Evolutionary conservation across 2,797 vertebrate species (phyloP), one percentile per base, ranked within the genome.

Genomic region (Sebastes steindachneri): DNA sequence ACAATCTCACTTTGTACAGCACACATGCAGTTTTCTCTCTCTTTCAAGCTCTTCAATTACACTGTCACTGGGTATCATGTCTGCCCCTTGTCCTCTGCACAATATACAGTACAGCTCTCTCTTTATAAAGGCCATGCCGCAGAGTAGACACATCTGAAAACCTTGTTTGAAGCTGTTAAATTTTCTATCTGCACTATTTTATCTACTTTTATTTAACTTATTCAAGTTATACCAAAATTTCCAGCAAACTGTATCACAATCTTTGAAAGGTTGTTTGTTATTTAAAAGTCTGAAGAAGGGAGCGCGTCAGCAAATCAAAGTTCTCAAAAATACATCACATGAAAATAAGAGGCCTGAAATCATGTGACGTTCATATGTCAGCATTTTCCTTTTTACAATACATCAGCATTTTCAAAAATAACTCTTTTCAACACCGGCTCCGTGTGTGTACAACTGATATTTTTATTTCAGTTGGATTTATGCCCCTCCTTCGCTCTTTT

Each of bases 1-100:
- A 76, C 73, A 62, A 72, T 78, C 72, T 83, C 75, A 77, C 73
- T 79, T 77, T 79, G 79, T 70, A 15, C 25, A 77, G 77, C 65
- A 78, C 59, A 82, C 75, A 72, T 48, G 62, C 63, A 51, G 69
- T n/a, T 84, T 75, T 80, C 54, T 33, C 60, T 64, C 25, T 74
- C 65, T 89, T 73, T 80, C 53, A 29, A 48, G 35, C 73, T 63
- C 48, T 55, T 86, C 62, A 75, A 48, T 82, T 84, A 68, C 65
- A 66, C 70, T 4, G 12, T 77, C 74, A 29, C 51, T 5, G 51
- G 59, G 55, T 57, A 54, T 66, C 78, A 75, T 33, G 59, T 77
- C 58, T 66, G 57, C 4, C 15, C 54, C 41, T 35, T 2, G 7
- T 25, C 54, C 41, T 84, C 45, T 51, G 33, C 33, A 28, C 35